phyloP scores from a whole-genome alignment of 2,888 invertebrate species.

The Stenodera caucasica region DNA sequence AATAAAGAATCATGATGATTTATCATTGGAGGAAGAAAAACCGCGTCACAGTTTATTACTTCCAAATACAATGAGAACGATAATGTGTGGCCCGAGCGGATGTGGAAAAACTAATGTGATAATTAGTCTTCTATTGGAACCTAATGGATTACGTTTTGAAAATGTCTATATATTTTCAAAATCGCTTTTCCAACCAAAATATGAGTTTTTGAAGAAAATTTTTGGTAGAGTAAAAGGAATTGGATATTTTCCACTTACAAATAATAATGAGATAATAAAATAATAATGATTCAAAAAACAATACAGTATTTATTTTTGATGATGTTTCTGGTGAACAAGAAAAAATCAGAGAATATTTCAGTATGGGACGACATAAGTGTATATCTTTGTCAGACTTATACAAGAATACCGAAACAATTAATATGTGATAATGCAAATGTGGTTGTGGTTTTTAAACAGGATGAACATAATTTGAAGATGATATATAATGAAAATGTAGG shows the following conservation, averaged over 20 bases:
- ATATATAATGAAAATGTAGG: constrained; percentile 37
- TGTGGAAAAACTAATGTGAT: constrained; percentile 14
- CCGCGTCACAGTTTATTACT: constrained; percentile 3
- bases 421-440: constrained; percentile 47
- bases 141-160: constrained; percentile 8
- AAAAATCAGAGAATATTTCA: constrained; percentile 40
- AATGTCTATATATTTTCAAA: constrained; percentile 15
- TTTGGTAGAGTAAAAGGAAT: no score
- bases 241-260: no score
- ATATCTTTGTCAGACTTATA: constrained; percentile 46
- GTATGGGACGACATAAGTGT: constrained; percentile 45
- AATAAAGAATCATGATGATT: no score
- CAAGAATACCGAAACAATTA: constrained; percentile 45
- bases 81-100: constrained; percentile 10
- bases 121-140: constrained; percentile 4
- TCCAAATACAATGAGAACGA: constrained; percentile 6
- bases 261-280: no score
- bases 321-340: constrained; percentile 45
- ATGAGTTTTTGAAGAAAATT: constrained; percentile 15
- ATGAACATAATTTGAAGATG: constrained; percentile 46
- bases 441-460: constrained; percentile 45
- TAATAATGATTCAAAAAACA: no score
- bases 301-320: constrained; percentile 48
- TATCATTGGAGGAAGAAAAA: no score
- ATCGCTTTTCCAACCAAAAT: constrained; percentile 18